Evolutionary conservation across 2,113 vertebrate species (phyloP), one percentile per base, ranked within the genome.

Genomic region (Limanda limanda): DNA sequence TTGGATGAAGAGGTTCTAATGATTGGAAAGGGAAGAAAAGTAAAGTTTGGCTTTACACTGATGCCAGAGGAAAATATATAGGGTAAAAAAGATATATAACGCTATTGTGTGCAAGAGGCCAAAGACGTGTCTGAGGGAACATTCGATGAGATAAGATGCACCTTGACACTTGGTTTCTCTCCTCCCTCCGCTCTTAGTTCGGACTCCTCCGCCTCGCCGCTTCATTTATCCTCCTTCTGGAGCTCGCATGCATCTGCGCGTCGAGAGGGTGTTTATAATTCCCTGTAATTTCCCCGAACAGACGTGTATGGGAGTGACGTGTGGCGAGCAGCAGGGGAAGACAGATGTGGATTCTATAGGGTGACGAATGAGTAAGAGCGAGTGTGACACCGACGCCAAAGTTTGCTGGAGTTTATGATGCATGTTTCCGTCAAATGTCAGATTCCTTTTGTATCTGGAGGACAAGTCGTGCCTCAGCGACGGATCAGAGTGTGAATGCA

Each of bases 241-340:
- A 18, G 18, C 69, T 71, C 57, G 9, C 65, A 45, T 65, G 59
- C 79, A 74, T 76, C 31, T 48, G 62, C 73, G 54, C 63, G 40
- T 71, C 71, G 68, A 68, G 55, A 68, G 73, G 37, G 73, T 40
- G 63, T 72, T 90, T 90, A 84, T 76, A 59, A 89, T 92, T 91
- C 88, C 84, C 91, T 90, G 88, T 68, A 55, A 86, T 85, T 80
- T 82, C 8, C 40, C 6, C 17, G 0, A 12, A 3, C 62, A 4
- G 64, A 48, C 51, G n/a, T 55, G 48, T 24, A 24, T 7, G 9
- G 5, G 59, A 69, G 67, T 14, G 68, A 66, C 60, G 60, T 25
- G 79, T 27, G 57, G 68, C 51, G 40, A 66, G 66, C 73, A 35
- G 73, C 56, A 18, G 47, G 60, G 23, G 42, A 70, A 47, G 68